Evolutionary conservation across 2,888 invertebrate species (phyloP), one percentile per base, ranked within the genome.

Genomic region (Scrobipalpa costella): DNA sequence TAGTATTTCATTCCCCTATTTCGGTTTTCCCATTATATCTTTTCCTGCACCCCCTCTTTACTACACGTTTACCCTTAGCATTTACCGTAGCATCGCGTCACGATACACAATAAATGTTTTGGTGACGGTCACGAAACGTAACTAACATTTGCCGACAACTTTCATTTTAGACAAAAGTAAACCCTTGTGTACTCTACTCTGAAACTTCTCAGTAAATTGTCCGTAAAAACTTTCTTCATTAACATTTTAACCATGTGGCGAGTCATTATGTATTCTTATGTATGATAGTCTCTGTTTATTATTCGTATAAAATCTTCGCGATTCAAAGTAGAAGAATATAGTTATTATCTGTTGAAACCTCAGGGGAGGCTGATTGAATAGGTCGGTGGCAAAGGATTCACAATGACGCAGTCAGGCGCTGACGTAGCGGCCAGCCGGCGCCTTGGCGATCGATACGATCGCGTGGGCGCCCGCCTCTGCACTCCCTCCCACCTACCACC

Each of bases 401-500:
- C 74, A 77, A 77, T 88, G 88, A 88, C 88, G 89, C 87, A 89
- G 79, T 78, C 65, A 68, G 65, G 73, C 72, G 76, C 72, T 84
- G 87, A 86, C 85, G 88, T 84, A 75, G 80, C 70, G 68, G 74
- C 72, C 73, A 70, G 75, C 72, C 74, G 85, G 85, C 85, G 86
- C 83, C 84, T 55, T 69, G 49, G 73, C 85, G 88, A 89, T 89
- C 89, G 83, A 90, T 89, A 88, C 68, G 68, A 71, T 76, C 77
- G 83, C 79, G 88, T 85, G 79, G 86, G 88, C 77, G 85, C 73
- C 77, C 77, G 68, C 81, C 80, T 79, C 78, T 75, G 73, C 74
- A 73, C 75, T 76, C 77, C 58, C 13, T 0, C 27, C 70, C 71
- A 68, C 69, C 66, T 15, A 47, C n/a, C n/a, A n/a, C n/a, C 67